Evolutionary conservation across 2,797 vertebrate genomes (phyloP), one percentile per base, ranked within the genome.

Genomic region (Gallinago solitaria): DNA sequence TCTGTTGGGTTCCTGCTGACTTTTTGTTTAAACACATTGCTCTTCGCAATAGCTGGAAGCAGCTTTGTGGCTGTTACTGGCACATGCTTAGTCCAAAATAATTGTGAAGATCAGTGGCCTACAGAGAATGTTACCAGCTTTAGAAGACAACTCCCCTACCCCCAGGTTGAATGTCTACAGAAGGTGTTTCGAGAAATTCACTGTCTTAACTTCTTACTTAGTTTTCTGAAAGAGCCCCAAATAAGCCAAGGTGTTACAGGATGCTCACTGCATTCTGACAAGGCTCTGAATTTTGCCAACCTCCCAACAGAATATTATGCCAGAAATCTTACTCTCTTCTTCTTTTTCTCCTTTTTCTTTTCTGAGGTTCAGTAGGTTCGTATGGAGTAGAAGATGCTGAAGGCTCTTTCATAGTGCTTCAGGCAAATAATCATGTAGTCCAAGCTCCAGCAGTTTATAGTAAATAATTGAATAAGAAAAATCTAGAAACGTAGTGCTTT

Each of bases 101-200:
- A 69, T 60, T 79, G 28, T 91, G 71, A 83, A 87, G 80, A 80
- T 78, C 54, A 37, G 0, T 67, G 83, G 50, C 35, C 33, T 65
- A 7, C 0, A 0, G 47, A 76, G 27, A 39, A 32, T 0, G 0
- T 54, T 90, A 19, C 24, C 35, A 39, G 20, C 19, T 73, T 87
- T 60, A 47, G 63, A 89, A 61, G 35, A 33, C 17, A 61, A 14
- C 8, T 67, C 13, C 37, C 4, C 24, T 16, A 23, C 12, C 21
- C 6, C 27, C 4, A 57, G 41, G 20, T 3, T 90, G n/a, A 90
- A 28, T 45, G 54, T 54, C 33, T 65, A 32, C 15, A 45, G 45
- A 64, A 60, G 24, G 9, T 4, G 1, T 78, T 86, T 57, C 0
- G 2, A 69, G 59, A 84, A 82, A 83, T 63, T 79, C 28, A 28